Percentiles rank a stretch among this genome's conserved stretches.
Evolutionary conservation across 1,140 invertebrate genomes (phyloP).

Genomic region (Linepithema humile): DNA sequence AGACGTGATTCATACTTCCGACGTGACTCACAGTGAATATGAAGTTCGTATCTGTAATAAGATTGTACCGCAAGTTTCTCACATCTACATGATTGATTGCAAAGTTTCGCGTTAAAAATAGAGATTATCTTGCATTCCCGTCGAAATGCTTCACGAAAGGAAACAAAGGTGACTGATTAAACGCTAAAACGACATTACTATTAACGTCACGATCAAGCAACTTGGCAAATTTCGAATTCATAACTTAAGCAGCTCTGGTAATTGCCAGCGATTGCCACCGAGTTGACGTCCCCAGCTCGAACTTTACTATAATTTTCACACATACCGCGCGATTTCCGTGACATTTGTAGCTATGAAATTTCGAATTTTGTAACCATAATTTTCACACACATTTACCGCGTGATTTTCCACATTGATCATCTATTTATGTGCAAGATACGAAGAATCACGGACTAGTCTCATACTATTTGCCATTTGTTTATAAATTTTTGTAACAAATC

Average conservation of each 20-base stretch:
- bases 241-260: background rate
- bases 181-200: background rate
- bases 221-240: background rate
- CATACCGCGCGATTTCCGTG: background rate
- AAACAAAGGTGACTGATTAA: background rate
- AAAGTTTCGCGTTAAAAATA: background rate
- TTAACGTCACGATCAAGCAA: constrained; percentile 15
- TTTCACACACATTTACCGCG: background rate
- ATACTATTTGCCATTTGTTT: background rate
- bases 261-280: background rate
- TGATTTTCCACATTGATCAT: constrained; percentile 5
- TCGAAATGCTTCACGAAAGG: background rate
- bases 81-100: background rate
- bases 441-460: background rate
- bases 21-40: background rate
- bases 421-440: background rate
- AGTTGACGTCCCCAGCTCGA: background rate
- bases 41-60: constrained; percentile 1
- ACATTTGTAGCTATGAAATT: background rate
- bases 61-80: background rate
- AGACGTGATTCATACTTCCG: background rate
- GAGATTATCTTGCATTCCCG: background rate
- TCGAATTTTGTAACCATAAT: background rate
- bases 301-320: background rate
- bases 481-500: background rate